These are phyloP conservation scores for Heterocephalus glaber DNA, from an alignment of 2,113 vertebrate genomes.

Conservation along the genomic window DNA sequence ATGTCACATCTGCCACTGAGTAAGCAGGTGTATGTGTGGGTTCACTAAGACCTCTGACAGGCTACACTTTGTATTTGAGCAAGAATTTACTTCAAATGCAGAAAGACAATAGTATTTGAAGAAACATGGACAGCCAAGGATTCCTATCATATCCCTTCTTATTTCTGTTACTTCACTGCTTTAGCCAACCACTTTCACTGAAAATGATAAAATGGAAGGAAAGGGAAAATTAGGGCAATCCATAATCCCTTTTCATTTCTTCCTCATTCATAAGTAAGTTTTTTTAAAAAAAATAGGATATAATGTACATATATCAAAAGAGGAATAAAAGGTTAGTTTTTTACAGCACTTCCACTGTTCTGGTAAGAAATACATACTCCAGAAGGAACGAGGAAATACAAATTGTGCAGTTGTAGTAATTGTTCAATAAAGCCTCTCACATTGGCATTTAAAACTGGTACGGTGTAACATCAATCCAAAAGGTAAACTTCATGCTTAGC, in stretches of 20 bases:
- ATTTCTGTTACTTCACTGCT: not conserved
- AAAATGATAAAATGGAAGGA: not conserved
- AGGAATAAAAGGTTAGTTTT: not conserved
- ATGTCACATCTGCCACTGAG: not conserved
- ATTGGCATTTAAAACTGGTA: not conserved
- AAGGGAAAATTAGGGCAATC: not conserved
- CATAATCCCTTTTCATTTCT: not conserved
- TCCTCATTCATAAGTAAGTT: not conserved
- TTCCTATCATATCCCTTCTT: not conserved
- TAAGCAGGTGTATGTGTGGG: accelerated
- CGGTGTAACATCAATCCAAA: not conserved
- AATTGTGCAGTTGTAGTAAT: not conserved
- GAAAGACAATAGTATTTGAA: not conserved
- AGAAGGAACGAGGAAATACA: not conserved
- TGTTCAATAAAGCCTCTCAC: not conserved
- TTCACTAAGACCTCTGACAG: not conserved
- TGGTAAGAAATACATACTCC: not conserved
- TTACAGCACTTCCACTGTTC: not conserved
- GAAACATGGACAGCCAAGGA: not conserved
- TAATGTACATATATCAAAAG: not conserved
- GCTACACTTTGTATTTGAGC: not conserved
- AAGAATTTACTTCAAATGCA: not conserved
- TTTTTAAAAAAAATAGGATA: not conserved
- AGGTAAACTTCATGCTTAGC: not conserved
- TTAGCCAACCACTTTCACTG: not conserved